Percentiles rank a stretch among this genome's conserved stretches.
phyloP scores from a whole-genome alignment of 2,797 vertebrate species.

The Allobates femoralis region DNA sequence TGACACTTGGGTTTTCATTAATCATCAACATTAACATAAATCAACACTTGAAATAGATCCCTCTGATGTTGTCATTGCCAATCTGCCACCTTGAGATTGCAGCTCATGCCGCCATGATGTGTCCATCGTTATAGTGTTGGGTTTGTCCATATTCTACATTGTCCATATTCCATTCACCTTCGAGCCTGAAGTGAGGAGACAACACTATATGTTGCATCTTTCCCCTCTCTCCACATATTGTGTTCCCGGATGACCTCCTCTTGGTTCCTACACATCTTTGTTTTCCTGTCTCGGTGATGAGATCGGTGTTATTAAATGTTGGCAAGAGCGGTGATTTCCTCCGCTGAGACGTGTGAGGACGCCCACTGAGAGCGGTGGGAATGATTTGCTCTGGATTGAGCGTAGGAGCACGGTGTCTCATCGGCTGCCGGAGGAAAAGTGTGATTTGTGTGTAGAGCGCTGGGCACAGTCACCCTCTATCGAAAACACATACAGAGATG shows the following conservation, averaged over 20 bases:
- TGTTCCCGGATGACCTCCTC: not conserved
- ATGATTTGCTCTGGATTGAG: not conserved
- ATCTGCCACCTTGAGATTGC: not conserved
- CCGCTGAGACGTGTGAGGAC: not conserved
- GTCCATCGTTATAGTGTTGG: not conserved
- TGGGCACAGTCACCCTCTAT: not conserved
- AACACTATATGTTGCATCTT: not conserved
- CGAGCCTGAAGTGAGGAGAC: not conserved
- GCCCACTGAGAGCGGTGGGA: constrained; percentile 7
- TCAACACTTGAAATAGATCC: too few species aligned
- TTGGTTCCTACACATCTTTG: not conserved
- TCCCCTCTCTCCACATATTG: not conserved
- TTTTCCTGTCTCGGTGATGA: not conserved
- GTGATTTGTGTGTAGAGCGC: not conserved
- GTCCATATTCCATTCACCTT: not conserved
- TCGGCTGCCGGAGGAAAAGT: not conserved
- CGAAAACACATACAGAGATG: too few species aligned
- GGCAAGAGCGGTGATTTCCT: not conserved
- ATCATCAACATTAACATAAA: too few species aligned
- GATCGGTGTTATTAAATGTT: not conserved
- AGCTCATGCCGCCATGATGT: not conserved
- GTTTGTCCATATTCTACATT: not conserved
- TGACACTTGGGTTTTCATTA: too few species aligned
- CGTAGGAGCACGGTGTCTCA: not conserved
- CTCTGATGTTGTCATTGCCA: not conserved